These are phyloP conservation scores for Schrankia costaestrigalis DNA, from an alignment of 2,888 invertebrate genomes.

Conservation along the genomic window DNA sequence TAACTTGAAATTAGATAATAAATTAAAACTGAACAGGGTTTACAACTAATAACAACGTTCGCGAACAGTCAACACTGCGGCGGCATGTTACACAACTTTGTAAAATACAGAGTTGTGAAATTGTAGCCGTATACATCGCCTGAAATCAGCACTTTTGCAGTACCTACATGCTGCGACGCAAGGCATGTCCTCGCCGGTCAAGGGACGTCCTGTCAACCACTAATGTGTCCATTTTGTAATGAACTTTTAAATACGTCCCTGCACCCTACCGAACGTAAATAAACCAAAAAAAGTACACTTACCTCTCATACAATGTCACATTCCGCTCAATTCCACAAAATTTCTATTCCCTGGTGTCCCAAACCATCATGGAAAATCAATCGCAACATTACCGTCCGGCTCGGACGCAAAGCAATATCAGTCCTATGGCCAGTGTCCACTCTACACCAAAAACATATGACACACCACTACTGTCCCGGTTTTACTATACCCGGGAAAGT, in stretches of 20 bases:
- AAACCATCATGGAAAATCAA: conserved; percentile 75
- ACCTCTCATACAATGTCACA: conserved; percentile 81
- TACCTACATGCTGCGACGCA: conserved; percentile 39
- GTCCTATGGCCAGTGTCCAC: conserved; percentile 77
- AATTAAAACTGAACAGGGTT: conserved; percentile 35
- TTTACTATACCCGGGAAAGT: conserved; percentile 54
- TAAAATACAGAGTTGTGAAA: conserved; percentile 36
- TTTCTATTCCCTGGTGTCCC: conserved; percentile 70
- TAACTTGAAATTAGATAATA: too few relatives aligned
- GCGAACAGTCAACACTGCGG: conserved; percentile 49
- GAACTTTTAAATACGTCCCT: conserved; percentile 52
- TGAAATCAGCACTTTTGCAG: conserved; percentile 40
- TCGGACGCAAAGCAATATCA: conserved; percentile 77
- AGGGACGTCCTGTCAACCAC: conserved; percentile 56
- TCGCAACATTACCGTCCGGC: conserved; percentile 75
- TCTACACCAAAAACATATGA: conserved; percentile 78
- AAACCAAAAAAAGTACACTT: conserved; percentile 63
- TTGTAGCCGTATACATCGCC: conserved; percentile 22
- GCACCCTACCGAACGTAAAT: conserved; percentile 69
- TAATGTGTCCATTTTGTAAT: conserved; percentile 68
- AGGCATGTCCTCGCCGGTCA: conserved; percentile 48
- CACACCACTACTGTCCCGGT: conserved; percentile 69
- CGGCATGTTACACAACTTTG: conserved; percentile 66
- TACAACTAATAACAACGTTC: conserved; percentile 40
- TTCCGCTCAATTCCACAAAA: conserved; percentile 78